Conservation (phyloP, 53 echinoderm and acorn worm species). For the Henricia sp. region DNA sequence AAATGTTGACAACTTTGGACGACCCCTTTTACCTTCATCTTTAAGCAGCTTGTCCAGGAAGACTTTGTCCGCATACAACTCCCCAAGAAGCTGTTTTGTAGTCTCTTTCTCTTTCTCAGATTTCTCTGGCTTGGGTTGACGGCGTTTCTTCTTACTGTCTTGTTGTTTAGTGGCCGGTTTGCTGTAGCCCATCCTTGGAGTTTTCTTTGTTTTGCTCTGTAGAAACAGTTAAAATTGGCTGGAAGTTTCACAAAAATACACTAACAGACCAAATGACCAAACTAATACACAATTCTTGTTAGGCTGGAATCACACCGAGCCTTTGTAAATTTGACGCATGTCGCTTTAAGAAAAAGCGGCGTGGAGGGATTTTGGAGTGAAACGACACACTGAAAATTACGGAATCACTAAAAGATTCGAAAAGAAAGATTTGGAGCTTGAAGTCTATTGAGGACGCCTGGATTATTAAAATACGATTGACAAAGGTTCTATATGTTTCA, state of each 20-base stretch:
- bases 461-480: no score
- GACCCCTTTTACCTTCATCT: constrained; percentile 91
- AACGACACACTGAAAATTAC: no score
- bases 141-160: constrained; percentile 85
- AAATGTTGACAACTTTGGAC: no score
- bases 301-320: no score
- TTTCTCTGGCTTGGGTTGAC: constrained; percentile 73
- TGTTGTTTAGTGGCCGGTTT: constrained; percentile 89
- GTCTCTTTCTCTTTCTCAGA: constrained; percentile 88
- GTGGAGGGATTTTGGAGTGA: no score
- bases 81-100: constrained; percentile 92
- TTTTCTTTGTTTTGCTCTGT: constrained; percentile 81
- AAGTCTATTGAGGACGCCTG: no score
- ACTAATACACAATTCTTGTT: not conserved
- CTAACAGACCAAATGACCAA: not conserved
- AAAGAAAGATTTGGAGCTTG: no score
- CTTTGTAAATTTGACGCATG: no score
- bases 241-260: not conserved
- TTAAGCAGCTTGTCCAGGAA: constrained; percentile 91
- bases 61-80: constrained; percentile 89
- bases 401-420: no score
- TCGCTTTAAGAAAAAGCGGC: no score
- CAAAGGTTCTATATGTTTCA: no score
- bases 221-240: not conserved
- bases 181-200: constrained; percentile 87